Base-by-base conservation (phyloP, 2,888 invertebrate genomes). In the Acleris literana region DNA sequence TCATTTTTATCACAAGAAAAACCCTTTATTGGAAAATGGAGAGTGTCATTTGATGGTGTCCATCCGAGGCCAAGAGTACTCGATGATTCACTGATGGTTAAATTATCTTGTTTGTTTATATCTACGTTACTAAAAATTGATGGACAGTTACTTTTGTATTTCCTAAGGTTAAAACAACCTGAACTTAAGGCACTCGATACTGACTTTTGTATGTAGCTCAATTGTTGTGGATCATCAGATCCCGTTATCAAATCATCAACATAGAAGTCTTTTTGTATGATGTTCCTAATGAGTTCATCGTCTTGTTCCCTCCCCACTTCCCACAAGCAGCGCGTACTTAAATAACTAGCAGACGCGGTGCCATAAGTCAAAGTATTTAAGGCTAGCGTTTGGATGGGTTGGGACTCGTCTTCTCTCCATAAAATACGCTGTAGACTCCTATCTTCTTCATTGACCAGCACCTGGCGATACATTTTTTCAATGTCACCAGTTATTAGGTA, bases 301-400 rank as follows among this genome's bases (percentile, higher is more conserved):
- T 33, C 53, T n/a, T 53, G 53, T 6, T 53, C 53, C 33, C 13
- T 29, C 25, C 33, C 53, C 29, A 53, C 29, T 53, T 53, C n/a
- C 53, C 53, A 53, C 7, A 53, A 4, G n/a, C 33, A 53, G 9
- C 53, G 53, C 9, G 70, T 64, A 16, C 71, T 73, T 9, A 75
- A 43, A 25, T 57, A 76, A 18, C 72, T 72, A 0, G 72, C 69
- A 63, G 71, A 73, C 5, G 76, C 70, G 1, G 75, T 76, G 0
- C 84, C 81, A 54, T 84, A 84, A 1, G 79, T 84, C 5, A 83
- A 72, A 1, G 77, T 79, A 56, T 76, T 76, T 5, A 80, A 68
- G 5, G 64, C 52, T 20, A 71, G 70, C 0, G 68, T 67, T 59
- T 66, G 39, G 0, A 74, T 64, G 1, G 72, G 69, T 16, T 57